These are phyloP conservation scores for Diadema setosum DNA, from an alignment of 35 echinoderm and acorn worm genomes.

Conservation along the genomic window DNA sequence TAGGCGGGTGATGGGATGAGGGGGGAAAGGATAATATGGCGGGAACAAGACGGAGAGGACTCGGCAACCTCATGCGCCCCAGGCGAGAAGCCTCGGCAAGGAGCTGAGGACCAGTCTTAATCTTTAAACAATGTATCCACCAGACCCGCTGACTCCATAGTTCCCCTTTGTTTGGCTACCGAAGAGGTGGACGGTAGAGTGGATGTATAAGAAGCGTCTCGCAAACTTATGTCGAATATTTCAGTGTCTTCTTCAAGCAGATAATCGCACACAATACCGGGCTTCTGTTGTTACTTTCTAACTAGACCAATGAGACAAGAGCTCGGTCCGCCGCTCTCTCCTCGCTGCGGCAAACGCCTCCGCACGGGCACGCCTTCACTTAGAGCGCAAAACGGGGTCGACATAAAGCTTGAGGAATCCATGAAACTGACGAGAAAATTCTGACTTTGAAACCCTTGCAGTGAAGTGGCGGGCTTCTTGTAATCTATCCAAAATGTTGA, in stretches of 20 bases:
- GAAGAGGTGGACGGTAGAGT: background rate
- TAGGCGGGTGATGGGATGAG: background rate
- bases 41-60: background rate
- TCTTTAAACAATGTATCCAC: background rate
- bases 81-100: background rate
- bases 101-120: background rate
- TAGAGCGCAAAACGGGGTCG: background rate
- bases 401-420: background rate
- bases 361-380: too few species aligned
- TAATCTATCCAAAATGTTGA: background rate
- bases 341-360: background rate
- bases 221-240: background rate
- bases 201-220: background rate
- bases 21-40: too few species aligned
- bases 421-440: background rate
- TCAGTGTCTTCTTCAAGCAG: background rate
- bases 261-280: background rate
- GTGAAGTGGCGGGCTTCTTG: background rate
- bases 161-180: background rate
- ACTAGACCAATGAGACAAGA: background rate
- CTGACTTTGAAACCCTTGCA: conserved; percentile 1
- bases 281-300: conserved; percentile 11
- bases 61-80: background rate
- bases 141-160: background rate
- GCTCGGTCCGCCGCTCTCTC: background rate